Evolutionary conservation across 1,140 invertebrate genomes (phyloP).

Genomic region (Cotesia typhae): DNA sequence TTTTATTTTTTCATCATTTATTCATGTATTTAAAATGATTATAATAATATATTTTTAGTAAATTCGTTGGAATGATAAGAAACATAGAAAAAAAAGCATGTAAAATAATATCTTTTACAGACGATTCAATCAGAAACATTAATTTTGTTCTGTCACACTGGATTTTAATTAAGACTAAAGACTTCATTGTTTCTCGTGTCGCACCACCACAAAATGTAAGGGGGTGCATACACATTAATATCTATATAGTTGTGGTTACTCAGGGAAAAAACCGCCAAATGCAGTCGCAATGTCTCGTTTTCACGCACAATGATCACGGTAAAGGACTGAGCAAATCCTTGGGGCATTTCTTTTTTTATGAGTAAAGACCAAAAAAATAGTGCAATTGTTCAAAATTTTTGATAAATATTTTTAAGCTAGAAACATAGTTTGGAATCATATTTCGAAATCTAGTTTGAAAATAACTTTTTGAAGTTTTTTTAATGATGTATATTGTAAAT

Average conservation of each 20-base stretch:
- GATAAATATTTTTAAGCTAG: background rate
- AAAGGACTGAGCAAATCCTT: background rate
- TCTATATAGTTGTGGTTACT: too few relatives aligned
- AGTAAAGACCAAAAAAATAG: background rate
- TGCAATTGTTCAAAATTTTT: background rate
- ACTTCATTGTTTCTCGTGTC: constrained; percentile 19
- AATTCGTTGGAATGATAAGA: background rate
- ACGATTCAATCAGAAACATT: constrained; percentile 17
- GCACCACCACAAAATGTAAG: background rate
- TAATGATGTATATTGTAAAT: too few relatives aligned
- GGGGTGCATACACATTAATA: constrained; percentile 1
- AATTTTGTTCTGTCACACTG: constrained; percentile 27
- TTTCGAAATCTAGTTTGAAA: too few relatives aligned
- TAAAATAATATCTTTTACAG: constrained; percentile 10
- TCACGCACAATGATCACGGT: constrained; percentile 16
- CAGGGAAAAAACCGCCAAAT: background rate
- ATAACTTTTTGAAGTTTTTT: too few relatives aligned
- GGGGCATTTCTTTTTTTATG: constrained; percentile 13
- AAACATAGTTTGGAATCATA: too few relatives aligned
- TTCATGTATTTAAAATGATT: too few relatives aligned
- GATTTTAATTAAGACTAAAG: background rate
- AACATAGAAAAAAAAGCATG: too few relatives aligned
- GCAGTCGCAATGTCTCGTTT: constrained; percentile 16
- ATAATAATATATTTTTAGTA: background rate
- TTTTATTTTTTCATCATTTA: too few relatives aligned